Evolutionary conservation across 1,140 invertebrate genomes (phyloP), one percentile per base, ranked within the genome.

Genomic region (Artemia franciscana): DNA sequence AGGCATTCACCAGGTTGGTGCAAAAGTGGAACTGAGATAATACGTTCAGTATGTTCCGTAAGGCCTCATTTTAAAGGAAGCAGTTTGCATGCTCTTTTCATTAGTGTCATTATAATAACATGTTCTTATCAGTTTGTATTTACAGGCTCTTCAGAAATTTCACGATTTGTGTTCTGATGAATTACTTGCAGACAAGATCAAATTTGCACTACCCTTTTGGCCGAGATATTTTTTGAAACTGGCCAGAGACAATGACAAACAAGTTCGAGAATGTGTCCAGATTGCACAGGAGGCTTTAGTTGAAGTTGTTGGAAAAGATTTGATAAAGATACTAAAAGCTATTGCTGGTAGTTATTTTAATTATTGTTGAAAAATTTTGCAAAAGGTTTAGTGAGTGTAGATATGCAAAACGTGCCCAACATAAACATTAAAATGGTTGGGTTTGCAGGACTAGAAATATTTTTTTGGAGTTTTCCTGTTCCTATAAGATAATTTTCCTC

Each of bases 91-190:
- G n/a, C n/a, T n/a, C n/a, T n/a, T n/a, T n/a, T n/a, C n/a, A n/a
- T n/a, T n/a, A n/a, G n/a, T n/a, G n/a, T n/a, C n/a, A n/a, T n/a
- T n/a, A n/a, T n/a, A n/a, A n/a, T n/a, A n/a, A n/a, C n/a, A n/a
- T n/a, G n/a, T n/a, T n/a, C n/a, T n/a, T n/a, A n/a, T 61, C 24
- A 57, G 57, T 66, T 64, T 62, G 66, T 63, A 62, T 67, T 72
- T 71, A 24, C 66, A 86, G 82, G 86, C 85, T 4, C 70, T 89
- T 21, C 83, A 87, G 74, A 86, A 91, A 72, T 85, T 90, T 70
- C 73, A 76, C 30, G 75, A 78, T 5, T 67, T 86, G 3, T 82
- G 86, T 65, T 58, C 69, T 62, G 74, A 77, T 67, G 76, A 78
- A 64, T 76, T 78, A 27, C 77, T 82, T 65, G 67, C 77, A 15